Base-by-base conservation (phyloP, 53 echinoderm and acorn worm genomes). In the Holothuria scabra region DNA sequence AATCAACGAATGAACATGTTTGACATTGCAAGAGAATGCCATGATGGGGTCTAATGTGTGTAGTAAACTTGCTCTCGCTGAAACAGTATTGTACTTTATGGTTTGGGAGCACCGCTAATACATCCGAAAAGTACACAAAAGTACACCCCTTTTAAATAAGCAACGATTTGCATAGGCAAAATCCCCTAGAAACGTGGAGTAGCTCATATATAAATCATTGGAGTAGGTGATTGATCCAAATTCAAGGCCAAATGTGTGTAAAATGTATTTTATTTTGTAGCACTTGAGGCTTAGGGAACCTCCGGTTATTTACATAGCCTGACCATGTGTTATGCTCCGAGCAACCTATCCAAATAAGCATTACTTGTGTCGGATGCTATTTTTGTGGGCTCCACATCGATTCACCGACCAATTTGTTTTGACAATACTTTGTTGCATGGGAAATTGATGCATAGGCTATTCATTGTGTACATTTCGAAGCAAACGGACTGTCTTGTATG, bases 311-410 rank as follows among this genome's bases (percentile, higher is more conserved):
- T 69, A 69, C 69, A 32, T 69, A 69, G 69, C 32, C 35, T 69
- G 69, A 69, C 69, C 69, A 69, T 69, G 69, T 69, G 69, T 69
- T 69, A 41, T 69, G 34, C 38, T 37, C 69, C 69, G 32, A 41
- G 69, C 18, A 69, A 69, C 31, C 38, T 69, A 69, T 69, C 69
- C 69, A 69, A 69, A 69, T 69, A 69, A 69, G 34, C 69, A 19
- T 34, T 37, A 52, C 52, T n/a, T 69, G 35, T 69, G 28, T 69
- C 69, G 69, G 34, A 34, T 69, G 69, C 30, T 22, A 37, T n/a
- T 69, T 18, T 19, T 37, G 67, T 67, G 67, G 35, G 38, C n/a
- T 69, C 34, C 16, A 69, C 16, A 69, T 22, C 69, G 35, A 69
- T 69, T 69, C 69, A 34, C 35, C 20, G 34, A 22, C 34, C 22